Conservation (phyloP, 1,140 invertebrate genomes). For the Neodiprion lecontei region DNA sequence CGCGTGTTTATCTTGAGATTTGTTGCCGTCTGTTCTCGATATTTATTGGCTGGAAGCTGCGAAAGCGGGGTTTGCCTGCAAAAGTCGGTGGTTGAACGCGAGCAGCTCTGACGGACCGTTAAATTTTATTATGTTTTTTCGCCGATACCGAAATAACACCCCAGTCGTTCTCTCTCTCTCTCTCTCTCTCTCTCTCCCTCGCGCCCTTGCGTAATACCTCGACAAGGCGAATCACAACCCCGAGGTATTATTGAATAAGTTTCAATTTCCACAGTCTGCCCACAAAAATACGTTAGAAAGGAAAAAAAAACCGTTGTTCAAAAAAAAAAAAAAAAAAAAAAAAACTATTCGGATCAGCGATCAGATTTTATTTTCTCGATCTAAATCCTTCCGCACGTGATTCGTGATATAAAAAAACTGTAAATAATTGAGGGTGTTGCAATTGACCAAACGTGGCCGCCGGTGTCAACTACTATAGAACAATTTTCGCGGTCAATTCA, state of each 20-base stretch:
- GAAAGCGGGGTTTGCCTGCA: background rate
- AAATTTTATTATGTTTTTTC: slow-evolving; percentile 39
- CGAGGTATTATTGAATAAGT: background rate
- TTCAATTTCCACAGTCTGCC: background rate
- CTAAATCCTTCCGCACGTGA: too few species aligned
- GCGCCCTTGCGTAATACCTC: slow-evolving; percentile 30
- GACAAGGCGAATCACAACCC: background rate
- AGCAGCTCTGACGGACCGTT: slow-evolving; percentile 48
- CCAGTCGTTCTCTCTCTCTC: slow-evolving; percentile 24
- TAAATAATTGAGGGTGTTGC: too few species aligned
- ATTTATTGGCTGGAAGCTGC: slow-evolving; percentile 49
- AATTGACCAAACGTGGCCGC: too few species aligned
- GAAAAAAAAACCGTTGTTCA: too few species aligned
- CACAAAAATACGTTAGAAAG: too few species aligned
- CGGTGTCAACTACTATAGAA: too few species aligned
- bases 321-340: too few species aligned
- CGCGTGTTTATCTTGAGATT: slow-evolving; percentile 57
- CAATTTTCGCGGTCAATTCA: too few species aligned
- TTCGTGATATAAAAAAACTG: too few species aligned
- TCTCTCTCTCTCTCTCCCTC: slow-evolving; percentile 21
- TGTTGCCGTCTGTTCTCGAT: slow-evolving; percentile 52
- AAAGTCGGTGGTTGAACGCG: slow-evolving; percentile 23
- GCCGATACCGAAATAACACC: slow-evolving; percentile 30
- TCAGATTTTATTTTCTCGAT: too few species aligned
- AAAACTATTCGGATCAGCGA: too few species aligned